Evolutionary conservation across 2,113 vertebrate genomes (phyloP).

Genomic region (Caracal caracal): DNA sequence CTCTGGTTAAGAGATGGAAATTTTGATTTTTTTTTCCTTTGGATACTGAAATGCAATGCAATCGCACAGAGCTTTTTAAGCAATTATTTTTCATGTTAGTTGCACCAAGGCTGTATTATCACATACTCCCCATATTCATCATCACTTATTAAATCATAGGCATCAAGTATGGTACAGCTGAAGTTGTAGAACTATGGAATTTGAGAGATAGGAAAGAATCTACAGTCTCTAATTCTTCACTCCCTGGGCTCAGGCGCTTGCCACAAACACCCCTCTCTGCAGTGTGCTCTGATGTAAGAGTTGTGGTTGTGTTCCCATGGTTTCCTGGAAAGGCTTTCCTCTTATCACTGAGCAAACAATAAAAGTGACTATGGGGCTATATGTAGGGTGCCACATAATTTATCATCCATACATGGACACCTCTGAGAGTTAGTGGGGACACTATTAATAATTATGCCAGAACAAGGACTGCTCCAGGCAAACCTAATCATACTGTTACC

Average conservation of each 20-base stretch:
- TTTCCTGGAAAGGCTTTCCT: background rate
- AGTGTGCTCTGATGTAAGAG: background rate
- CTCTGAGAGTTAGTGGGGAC: background rate
- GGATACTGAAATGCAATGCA: constrained; percentile 20
- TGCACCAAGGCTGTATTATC: constrained; percentile 17
- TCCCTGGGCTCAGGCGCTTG: background rate
- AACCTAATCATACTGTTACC: background rate
- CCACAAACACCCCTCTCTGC: background rate
- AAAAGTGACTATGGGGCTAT: background rate
- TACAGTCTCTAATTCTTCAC: fast-evolving
- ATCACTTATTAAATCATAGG: background rate
- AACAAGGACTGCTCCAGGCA: background rate
- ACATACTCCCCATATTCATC: background rate
- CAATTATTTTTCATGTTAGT: constrained; percentile 39
- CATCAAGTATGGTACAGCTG: background rate
- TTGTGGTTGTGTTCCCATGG: no score
- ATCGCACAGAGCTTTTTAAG: constrained; percentile 38
- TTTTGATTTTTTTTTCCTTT: constrained; percentile 46
- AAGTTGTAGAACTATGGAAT: background rate
- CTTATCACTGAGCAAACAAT: background rate
- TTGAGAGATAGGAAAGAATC: background rate
- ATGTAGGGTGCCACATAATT: background rate
- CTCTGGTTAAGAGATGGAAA: constrained; percentile 61
- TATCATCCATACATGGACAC: background rate
- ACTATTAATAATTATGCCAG: background rate